Conservation (phyloP, 2,797 vertebrate genomes). For the Rhinoraja longicauda region DNA sequence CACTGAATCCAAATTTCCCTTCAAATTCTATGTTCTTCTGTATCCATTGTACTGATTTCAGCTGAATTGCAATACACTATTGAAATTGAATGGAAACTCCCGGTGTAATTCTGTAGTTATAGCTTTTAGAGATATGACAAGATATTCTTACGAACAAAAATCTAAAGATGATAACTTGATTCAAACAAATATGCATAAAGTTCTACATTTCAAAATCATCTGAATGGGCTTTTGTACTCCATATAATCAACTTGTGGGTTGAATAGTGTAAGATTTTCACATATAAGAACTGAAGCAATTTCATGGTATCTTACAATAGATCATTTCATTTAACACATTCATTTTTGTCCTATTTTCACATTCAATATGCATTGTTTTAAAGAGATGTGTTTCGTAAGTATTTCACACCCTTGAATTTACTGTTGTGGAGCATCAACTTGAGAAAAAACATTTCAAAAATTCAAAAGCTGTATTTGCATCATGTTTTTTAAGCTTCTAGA, state of each 20-base stretch:
- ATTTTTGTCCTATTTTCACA: not conserved
- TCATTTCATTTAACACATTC: not conserved
- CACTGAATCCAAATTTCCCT: too few relatives aligned
- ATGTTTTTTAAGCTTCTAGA: not conserved
- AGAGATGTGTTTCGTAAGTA: not conserved
- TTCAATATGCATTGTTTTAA: not conserved
- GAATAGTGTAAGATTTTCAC: not conserved
- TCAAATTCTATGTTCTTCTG: too few relatives aligned
- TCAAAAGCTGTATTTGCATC: not conserved
- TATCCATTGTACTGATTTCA: too few relatives aligned
- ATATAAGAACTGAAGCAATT: not conserved
- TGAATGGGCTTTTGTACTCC: not conserved
- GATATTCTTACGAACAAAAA: not conserved
- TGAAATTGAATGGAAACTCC: too few relatives aligned
- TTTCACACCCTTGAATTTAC: not conserved
- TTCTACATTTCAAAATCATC: not conserved
- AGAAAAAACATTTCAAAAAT: not conserved
- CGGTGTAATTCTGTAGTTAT: not conserved
- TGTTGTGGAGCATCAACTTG: not conserved
- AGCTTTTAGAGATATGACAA: not conserved
- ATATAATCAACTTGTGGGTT: not conserved
- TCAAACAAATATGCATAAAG: not conserved
- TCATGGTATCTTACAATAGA: not conserved
- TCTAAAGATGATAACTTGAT: not conserved
- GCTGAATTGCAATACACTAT: too few relatives aligned